Conservation (phyloP, 2,797 vertebrate genomes). For the Melanotaenia parkinsoni region DNA sequence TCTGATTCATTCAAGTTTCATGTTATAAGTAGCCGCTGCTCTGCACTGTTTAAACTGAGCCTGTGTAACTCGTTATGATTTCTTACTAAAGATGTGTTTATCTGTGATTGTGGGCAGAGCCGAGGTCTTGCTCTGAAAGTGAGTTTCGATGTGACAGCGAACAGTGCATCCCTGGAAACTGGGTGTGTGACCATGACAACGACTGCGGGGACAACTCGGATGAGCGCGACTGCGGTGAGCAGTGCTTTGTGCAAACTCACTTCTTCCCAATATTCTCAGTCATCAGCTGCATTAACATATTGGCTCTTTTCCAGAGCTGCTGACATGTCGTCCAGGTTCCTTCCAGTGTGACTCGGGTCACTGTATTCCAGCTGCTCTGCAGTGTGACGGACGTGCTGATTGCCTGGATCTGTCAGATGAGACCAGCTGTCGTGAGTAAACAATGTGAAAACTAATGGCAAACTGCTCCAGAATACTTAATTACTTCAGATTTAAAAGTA, state of each 20-base stretch:
- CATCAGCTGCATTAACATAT: conserved; percentile 10
- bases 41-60: not conserved
- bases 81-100: conserved; percentile 2
- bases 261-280: not conserved
- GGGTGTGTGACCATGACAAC: conserved; percentile 80
- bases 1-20: not conserved
- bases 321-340: conserved; percentile 71
- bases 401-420: conserved; percentile 81
- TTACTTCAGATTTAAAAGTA: not conserved
- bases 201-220: conserved; percentile 82
- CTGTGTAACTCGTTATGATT: not conserved
- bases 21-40: not conserved
- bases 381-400: conserved; percentile 75
- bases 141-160: conserved; percentile 75
- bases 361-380: conserved; percentile 70
- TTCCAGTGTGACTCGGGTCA: conserved; percentile 82
- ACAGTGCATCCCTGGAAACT: conserved; percentile 77
- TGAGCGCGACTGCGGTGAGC: conserved; percentile 81
- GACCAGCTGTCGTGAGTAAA: conserved; percentile 78
- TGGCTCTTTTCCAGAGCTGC: conserved; percentile 68
- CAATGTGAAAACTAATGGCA: conserved; percentile 7
- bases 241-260: not conserved
- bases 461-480: not conserved
- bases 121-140: conserved; percentile 79
- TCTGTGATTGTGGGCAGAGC: conserved; percentile 59